Percentiles rank a stretch among this genome's conserved stretches.
Evolutionary conservation across 2,888 invertebrate genomes (phyloP).

Genomic region (Lepidochrysops patricia): DNA sequence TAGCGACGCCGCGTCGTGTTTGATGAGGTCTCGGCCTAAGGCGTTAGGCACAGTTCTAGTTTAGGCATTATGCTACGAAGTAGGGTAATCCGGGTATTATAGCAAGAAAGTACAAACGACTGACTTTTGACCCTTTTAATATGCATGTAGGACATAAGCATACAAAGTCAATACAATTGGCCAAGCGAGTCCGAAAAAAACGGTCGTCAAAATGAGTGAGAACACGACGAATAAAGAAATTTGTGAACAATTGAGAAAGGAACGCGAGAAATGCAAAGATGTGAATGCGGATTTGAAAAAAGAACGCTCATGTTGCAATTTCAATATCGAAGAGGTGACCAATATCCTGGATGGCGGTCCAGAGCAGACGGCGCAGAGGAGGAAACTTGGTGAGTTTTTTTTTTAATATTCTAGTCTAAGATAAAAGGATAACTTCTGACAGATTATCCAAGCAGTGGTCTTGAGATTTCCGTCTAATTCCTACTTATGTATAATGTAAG

Average conservation of each 20-base stretch:
- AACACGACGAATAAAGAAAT: not conserved
- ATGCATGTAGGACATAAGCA: not conserved
- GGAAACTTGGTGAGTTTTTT: slow-evolving; percentile 32
- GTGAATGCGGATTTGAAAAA: slow-evolving; percentile 79
- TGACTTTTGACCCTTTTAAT: slow-evolving; percentile 9
- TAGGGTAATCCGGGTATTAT: not conserved
- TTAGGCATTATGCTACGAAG: not conserved
- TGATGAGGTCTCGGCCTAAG: no score
- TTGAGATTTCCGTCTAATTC: no score
- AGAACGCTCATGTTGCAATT: slow-evolving; percentile 81
- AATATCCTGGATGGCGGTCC: slow-evolving; percentile 82
- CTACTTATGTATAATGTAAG: no score
- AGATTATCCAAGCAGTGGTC: no score
- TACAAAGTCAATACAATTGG: not conserved
- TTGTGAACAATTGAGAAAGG: not conserved
- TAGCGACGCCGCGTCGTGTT: no score
- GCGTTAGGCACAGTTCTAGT: no score
- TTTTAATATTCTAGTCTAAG: no score
- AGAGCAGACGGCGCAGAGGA: slow-evolving; percentile 79
- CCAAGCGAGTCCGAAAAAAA: not conserved
- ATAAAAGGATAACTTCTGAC: no score
- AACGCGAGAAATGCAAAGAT: slow-evolving; percentile 17
- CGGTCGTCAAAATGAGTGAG: not conserved
- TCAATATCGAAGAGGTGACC: slow-evolving; percentile 82
- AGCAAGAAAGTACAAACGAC: not conserved